phyloP scores from a whole-genome alignment of 1,140 invertebrate genomes.

The Ceratitis capitata region DNA sequence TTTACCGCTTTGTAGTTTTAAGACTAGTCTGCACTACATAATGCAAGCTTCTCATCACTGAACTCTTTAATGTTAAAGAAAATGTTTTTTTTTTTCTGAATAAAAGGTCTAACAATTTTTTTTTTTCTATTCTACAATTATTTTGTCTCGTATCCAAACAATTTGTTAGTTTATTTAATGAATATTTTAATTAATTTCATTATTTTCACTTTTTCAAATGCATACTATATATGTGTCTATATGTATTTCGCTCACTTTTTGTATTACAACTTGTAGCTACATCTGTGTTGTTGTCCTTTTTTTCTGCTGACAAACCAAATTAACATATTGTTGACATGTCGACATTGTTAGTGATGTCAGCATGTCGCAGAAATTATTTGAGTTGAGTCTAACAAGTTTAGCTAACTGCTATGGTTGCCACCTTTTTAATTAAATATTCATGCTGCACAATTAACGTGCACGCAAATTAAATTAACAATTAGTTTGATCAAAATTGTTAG shows the following conservation, averaged over 20 bases:
- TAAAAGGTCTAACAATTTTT: too few relatives aligned
- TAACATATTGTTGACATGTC: background rate
- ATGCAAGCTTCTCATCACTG: too few relatives aligned
- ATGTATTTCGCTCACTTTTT: too few relatives aligned
- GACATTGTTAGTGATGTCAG: background rate
- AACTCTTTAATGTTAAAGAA: too few relatives aligned
- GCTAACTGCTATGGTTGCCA: background rate
- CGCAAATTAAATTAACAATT: constrained; percentile 37
- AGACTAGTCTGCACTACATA: too few relatives aligned
- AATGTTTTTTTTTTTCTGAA: too few relatives aligned
- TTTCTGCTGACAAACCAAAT: background rate
- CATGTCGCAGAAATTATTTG: background rate
- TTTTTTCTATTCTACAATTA: too few relatives aligned
- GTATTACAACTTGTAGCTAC: too few relatives aligned
- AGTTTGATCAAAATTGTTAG: constrained; percentile 23
- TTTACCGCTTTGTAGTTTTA: too few relatives aligned
- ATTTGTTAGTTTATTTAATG: background rate
- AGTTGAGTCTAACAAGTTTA: constrained; percentile 24
- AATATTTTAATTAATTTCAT: background rate
- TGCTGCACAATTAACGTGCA: constrained; percentile 27
- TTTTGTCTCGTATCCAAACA: too few relatives aligned
- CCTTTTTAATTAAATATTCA: constrained; percentile 24
- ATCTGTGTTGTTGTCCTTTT: background rate
- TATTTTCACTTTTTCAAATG: background rate
- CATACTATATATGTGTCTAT: background rate